Percentiles rank a stretch among this genome's conserved stretches.
Conservation (phyloP, 2,888 invertebrate species). For the Chrysotoxum bicinctum region DNA sequence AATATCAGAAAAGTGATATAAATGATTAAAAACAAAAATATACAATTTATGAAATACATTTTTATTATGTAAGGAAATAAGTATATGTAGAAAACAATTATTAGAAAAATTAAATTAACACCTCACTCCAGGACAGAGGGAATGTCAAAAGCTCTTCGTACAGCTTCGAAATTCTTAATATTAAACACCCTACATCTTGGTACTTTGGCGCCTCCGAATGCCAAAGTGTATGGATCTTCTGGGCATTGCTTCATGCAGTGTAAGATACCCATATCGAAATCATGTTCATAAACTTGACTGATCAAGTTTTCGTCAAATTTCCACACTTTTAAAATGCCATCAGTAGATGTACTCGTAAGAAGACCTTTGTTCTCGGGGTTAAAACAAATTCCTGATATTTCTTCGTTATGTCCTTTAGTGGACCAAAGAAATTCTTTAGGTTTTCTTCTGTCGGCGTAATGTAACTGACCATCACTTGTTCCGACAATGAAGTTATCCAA, state of each 20-base stretch:
- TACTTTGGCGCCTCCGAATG: conserved; percentile 92
- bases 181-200: conserved; percentile 86
- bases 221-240: conserved; percentile 91
- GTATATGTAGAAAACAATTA: background rate
- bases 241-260: conserved; percentile 90
- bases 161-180: conserved; percentile 80
- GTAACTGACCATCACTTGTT: conserved; percentile 86
- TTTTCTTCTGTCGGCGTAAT: conserved; percentile 88
- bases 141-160: conserved; percentile 78
- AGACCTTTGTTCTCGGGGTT: conserved; percentile 89
- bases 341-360: conserved; percentile 90
- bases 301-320: conserved; percentile 83
- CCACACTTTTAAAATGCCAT: conserved; percentile 94
- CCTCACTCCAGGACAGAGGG: conserved; percentile 67
- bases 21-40: background rate
- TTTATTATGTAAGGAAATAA: background rate
- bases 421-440: conserved; percentile 87
- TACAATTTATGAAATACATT: background rate
- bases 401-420: conserved; percentile 90
- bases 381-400: conserved; percentile 91
- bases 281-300: conserved; percentile 80
- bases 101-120: background rate
- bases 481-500: conserved; percentile 88
- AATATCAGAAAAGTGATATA: too few species aligned
- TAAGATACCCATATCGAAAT: conserved; percentile 87